Evolutionary conservation across 2,888 invertebrate genomes (phyloP).

Genomic region (Drosophila testacea): DNA sequence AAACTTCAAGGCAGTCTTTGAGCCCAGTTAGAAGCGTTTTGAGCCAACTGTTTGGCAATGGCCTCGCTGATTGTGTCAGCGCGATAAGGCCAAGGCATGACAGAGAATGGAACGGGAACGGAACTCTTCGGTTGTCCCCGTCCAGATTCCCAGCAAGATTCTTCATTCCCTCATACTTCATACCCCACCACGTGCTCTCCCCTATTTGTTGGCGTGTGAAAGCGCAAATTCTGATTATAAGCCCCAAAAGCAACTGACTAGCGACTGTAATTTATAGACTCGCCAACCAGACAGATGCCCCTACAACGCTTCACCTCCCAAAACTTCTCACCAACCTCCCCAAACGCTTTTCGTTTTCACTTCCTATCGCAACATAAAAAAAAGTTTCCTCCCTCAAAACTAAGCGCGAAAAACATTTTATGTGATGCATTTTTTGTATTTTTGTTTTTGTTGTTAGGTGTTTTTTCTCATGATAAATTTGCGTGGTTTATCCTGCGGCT

Average conservation of each 20-base stretch:
- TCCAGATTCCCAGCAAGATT: constrained; percentile 46
- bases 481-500: constrained; percentile 76
- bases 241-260: constrained; percentile 59
- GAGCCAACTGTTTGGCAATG: constrained; percentile 28
- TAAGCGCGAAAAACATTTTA: constrained; percentile 35
- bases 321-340: constrained; percentile 11
- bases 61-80: constrained; percentile 69
- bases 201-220: constrained; percentile 69
- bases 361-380: constrained; percentile 52
- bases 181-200: neutral
- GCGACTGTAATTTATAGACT: constrained; percentile 74
- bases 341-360: constrained; percentile 72
- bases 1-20: constrained; percentile 13
- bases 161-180: neutral
- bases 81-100: constrained; percentile 49
- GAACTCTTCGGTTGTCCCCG: constrained; percentile 36
- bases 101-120: constrained; percentile 58
- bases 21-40: constrained; percentile 66
- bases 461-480: constrained; percentile 77
- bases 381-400: constrained; percentile 31
- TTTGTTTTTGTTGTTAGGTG: constrained; percentile 18
- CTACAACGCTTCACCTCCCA: constrained; percentile 11
- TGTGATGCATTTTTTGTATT: constrained; percentile 33
- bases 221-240: constrained; percentile 78
- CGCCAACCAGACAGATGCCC: constrained; percentile 48